Evolutionary conservation across 2,113 vertebrate genomes (phyloP).

Genomic region (Stercorarius parasiticus): DNA sequence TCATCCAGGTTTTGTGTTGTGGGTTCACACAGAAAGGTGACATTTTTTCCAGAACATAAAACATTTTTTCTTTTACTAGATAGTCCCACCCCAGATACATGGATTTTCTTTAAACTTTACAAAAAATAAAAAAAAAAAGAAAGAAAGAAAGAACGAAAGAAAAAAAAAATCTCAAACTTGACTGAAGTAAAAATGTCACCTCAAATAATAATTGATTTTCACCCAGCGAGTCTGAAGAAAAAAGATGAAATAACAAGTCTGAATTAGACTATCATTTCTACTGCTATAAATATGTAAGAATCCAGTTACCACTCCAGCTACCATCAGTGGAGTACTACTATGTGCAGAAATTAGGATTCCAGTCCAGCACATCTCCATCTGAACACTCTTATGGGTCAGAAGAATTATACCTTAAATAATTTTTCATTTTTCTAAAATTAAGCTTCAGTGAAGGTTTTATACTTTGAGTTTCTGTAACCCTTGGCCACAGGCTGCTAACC

Average conservation of each 20-base stretch:
- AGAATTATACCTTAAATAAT: not conserved
- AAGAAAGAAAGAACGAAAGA: too few species aligned
- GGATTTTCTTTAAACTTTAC: not conserved
- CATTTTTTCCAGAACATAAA: not conserved
- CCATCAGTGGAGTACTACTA: not conserved
- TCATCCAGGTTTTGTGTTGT: not conserved
- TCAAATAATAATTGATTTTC: not conserved
- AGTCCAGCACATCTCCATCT: not conserved
- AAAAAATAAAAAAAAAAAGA: not conserved
- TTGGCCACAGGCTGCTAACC: conserved; percentile 10
- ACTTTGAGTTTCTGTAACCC: not conserved
- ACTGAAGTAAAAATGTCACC: not conserved
- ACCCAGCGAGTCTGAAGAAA: not conserved
- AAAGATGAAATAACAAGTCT: not conserved
- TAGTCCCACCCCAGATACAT: not conserved
- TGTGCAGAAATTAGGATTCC: not conserved
- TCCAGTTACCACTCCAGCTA: not conserved
- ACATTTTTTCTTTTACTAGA: not conserved
- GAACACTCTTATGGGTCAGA: not conserved
- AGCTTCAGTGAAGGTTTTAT: not conserved
- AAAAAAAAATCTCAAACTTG: not conserved
- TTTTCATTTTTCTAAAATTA: not conserved
- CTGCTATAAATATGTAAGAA: not conserved
- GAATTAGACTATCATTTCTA: not conserved
- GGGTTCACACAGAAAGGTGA: not conserved